These are phyloP conservation scores for Salvelinus sp. DNA, from an alignment of 2,113 vertebrate species.

Conservation along the genomic window DNA sequence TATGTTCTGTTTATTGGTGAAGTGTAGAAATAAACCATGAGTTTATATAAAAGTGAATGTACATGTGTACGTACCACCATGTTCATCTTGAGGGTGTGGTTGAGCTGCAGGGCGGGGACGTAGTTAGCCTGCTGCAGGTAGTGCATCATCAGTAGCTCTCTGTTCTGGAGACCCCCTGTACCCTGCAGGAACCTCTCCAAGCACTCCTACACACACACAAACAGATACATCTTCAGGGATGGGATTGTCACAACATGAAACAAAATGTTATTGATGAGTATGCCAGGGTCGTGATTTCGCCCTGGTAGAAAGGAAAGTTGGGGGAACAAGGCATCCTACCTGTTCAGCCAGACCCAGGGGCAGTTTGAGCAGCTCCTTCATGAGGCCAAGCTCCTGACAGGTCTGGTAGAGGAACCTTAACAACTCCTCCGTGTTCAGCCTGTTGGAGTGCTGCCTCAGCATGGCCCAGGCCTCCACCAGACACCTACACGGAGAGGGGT, in stretches of 20 bases:
- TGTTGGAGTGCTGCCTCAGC: conserved; percentile 80
- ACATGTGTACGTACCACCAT: neutral
- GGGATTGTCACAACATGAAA: too few species aligned
- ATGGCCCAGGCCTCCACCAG: conserved; percentile 89
- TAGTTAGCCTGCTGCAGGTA: conserved; percentile 91
- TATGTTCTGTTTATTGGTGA: neutral
- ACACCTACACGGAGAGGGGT: conserved; percentile 67
- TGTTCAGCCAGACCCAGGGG: conserved; percentile 85
- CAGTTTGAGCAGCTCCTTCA: conserved; percentile 90
- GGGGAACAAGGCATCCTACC: conserved; percentile 57
- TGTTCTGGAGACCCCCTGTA: conserved; percentile 80
- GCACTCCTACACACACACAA: conserved; percentile 75
- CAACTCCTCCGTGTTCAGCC: conserved; percentile 80
- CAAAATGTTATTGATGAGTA: too few species aligned
- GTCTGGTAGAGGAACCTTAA: conserved; percentile 82
- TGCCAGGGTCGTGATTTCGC: too few species aligned
- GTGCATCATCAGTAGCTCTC: conserved; percentile 88
- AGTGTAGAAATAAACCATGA: neutral
- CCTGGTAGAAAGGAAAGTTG: too few species aligned
- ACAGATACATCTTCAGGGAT: neutral
- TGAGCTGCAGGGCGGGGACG: conserved; percentile 86
- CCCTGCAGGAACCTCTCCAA: conserved; percentile 87
- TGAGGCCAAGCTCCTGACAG: conserved; percentile 88
- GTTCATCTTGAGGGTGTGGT: conserved; percentile 80
- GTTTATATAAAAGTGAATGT: too few species aligned